These are phyloP conservation scores for Zygogramma bicolorata DNA, from an alignment of 2,888 invertebrate species.

Conservation along the genomic window DNA sequence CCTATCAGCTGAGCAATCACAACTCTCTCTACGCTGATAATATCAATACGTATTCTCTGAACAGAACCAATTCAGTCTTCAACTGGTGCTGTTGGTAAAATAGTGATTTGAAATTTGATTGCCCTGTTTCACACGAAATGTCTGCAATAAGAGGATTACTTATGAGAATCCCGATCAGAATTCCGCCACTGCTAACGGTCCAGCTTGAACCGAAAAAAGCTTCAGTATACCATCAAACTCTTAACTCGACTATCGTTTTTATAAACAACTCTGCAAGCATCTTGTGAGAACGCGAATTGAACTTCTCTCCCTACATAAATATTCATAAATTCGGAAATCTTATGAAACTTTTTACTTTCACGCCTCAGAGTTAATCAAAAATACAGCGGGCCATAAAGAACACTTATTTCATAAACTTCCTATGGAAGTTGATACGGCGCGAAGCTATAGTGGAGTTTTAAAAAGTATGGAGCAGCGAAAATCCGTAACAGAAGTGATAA, in stretches of 20 bases:
- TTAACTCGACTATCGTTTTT: constrained; percentile 5
- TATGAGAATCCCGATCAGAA: background rate
- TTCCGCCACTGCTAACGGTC: background rate
- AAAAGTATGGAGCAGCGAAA: constrained; percentile 30
- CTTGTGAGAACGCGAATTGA: background rate
- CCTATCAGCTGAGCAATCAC: no score
- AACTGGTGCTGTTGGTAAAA: no score
- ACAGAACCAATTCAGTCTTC: no score
- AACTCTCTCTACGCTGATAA: no score
- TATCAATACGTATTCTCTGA: no score
- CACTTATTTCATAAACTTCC: constrained; percentile 30
- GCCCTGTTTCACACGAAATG: no score
- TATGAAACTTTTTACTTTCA: constrained; percentile 31
- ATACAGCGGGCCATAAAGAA: constrained; percentile 30
- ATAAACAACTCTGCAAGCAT: constrained; percentile 4
- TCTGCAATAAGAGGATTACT: no score
- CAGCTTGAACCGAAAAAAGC: background rate
- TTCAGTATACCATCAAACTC: background rate
- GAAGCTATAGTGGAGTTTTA: constrained; percentile 22
- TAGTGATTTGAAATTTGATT: no score
- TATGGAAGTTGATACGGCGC: constrained; percentile 26
- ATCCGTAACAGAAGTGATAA: constrained; percentile 29
- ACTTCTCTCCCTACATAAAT: constrained; percentile 24
- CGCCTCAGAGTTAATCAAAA: constrained; percentile 31
- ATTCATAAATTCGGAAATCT: constrained; percentile 29